phyloP scores from a whole-genome alignment of 2,888 invertebrate genomes.

The Stenichneumon culpator region DNA sequence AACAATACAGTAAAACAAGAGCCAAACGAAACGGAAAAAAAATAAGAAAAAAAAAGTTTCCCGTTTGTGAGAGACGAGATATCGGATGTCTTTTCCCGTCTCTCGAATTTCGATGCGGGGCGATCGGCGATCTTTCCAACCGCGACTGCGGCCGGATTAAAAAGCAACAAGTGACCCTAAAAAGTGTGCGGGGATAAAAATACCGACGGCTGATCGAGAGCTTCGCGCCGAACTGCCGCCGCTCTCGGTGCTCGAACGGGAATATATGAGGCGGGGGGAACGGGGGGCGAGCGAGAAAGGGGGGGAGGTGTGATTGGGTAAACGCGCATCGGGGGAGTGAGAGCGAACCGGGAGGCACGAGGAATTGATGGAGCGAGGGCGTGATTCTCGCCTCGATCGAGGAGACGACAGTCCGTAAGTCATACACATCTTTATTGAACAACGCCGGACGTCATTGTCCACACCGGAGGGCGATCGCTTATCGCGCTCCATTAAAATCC shows the following conservation, averaged over 20 bases:
- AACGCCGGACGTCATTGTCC: constrained; percentile 34
- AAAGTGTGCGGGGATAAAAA: constrained; percentile 82
- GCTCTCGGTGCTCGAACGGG: constrained; percentile 51
- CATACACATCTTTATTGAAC: constrained; percentile 58
- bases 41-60: not conserved
- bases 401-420: constrained; percentile 68
- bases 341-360: constrained; percentile 62
- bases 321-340: constrained; percentile 63
- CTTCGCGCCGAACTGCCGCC: constrained; percentile 77
- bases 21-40: constrained; percentile 11
- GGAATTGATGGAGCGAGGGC: constrained; percentile 68
- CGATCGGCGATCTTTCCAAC: constrained; percentile 68
- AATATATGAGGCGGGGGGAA: constrained; percentile 51
- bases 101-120: constrained; percentile 54
- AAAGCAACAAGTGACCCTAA: constrained; percentile 85
- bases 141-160: constrained; percentile 79
- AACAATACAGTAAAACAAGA: constrained; percentile 19
- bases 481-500: not conserved
- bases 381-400: constrained; percentile 59
- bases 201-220: constrained; percentile 82
- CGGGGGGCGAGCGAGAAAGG: constrained; percentile 34
- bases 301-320: constrained; percentile 68
- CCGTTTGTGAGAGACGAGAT: constrained; percentile 40
- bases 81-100: constrained; percentile 63
- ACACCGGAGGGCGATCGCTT: constrained; percentile 5